Percentiles rank a stretch among this genome's conserved stretches.
Conservation (phyloP, 2,888 invertebrate species). For the Ectropis crepuscularia region DNA sequence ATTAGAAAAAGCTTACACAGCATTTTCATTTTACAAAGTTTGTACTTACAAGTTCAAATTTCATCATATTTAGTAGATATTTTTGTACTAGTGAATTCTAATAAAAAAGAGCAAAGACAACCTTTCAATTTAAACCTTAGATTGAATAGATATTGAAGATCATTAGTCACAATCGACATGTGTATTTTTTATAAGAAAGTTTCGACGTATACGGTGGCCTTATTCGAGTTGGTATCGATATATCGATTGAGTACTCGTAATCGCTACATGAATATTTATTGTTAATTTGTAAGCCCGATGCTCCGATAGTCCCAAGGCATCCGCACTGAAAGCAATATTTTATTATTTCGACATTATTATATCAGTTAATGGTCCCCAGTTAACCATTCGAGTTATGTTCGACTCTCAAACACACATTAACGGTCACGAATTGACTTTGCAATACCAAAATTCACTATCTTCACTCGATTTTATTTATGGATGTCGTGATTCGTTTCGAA, state of each 20-base stretch:
- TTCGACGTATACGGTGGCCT: slow-evolving; percentile 53
- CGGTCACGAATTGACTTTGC: slow-evolving; percentile 59
- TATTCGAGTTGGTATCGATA: slow-evolving; percentile 43
- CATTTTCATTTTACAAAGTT: too few species aligned
- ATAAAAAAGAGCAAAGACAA: slow-evolving; percentile 10
- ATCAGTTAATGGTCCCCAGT: slow-evolving; percentile 65
- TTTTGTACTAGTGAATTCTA: background rate
- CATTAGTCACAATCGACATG: slow-evolving; percentile 46
- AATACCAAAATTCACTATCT: slow-evolving; percentile 53
- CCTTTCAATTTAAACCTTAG: slow-evolving; percentile 22
- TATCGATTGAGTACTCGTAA: slow-evolving; percentile 56
- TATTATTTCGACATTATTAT: slow-evolving; percentile 70
- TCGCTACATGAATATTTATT: slow-evolving; percentile 78
- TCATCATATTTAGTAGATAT: too few species aligned
- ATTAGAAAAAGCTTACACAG: too few species aligned
- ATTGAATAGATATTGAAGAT: slow-evolving; percentile 39
- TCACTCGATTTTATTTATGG: slow-evolving; percentile 55
- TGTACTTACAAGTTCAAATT: too few species aligned
- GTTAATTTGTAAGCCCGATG: slow-evolving; percentile 78
- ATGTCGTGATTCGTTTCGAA: slow-evolving; percentile 54
- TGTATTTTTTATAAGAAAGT: slow-evolving; percentile 51
- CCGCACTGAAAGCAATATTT: slow-evolving; percentile 66
- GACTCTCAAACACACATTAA: slow-evolving; percentile 61
- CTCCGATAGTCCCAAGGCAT: slow-evolving; percentile 68
- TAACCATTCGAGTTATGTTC: slow-evolving; percentile 59